Evolutionary conservation across 2,888 invertebrate species (phyloP).

Genomic region (Leptopilina drosophilae): DNA sequence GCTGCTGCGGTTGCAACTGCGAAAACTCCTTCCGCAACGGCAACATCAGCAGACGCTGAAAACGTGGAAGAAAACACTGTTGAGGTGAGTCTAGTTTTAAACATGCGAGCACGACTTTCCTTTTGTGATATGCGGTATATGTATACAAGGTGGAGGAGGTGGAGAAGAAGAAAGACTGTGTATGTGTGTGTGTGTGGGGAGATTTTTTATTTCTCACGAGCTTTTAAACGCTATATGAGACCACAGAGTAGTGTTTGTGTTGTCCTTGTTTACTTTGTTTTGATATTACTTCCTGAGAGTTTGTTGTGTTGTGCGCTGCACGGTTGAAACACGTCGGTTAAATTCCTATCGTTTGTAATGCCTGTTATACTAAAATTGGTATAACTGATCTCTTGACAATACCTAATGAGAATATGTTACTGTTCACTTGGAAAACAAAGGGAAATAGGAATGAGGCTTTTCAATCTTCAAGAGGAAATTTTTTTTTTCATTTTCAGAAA

Average conservation of each 20-base stretch:
- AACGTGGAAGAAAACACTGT: slow-evolving; percentile 69
- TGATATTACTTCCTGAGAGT: slow-evolving; percentile 48
- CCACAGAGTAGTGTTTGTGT: background rate
- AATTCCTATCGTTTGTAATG: slow-evolving; percentile 48
- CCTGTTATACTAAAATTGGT: slow-evolving; percentile 32
- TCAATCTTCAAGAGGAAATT: slow-evolving; percentile 39
- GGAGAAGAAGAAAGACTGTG: no score
- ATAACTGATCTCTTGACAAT: slow-evolving; percentile 22
- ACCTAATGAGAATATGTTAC: slow-evolving; percentile 28
- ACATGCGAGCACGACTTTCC: slow-evolving; percentile 47
- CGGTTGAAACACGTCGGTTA: slow-evolving; percentile 46
- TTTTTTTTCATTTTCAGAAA: background rate
- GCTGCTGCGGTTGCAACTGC: slow-evolving; percentile 61
- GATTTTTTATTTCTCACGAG: slow-evolving; percentile 31
- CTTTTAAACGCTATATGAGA: background rate
- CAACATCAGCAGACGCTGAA: slow-evolving; percentile 64
- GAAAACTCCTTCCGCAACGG: slow-evolving; percentile 56
- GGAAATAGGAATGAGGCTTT: slow-evolving; percentile 19
- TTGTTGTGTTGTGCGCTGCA: background rate
- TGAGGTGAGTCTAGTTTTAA: slow-evolving; percentile 68
- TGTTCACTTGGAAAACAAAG: slow-evolving; percentile 19
- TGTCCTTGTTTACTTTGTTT: slow-evolving; percentile 36
- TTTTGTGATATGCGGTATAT: slow-evolving; percentile 12
- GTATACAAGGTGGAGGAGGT: no score
- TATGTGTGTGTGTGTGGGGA: no score